Base-by-base conservation (phyloP, 2,113 vertebrate genomes). In the Prionailurus viverrinus region DNA sequence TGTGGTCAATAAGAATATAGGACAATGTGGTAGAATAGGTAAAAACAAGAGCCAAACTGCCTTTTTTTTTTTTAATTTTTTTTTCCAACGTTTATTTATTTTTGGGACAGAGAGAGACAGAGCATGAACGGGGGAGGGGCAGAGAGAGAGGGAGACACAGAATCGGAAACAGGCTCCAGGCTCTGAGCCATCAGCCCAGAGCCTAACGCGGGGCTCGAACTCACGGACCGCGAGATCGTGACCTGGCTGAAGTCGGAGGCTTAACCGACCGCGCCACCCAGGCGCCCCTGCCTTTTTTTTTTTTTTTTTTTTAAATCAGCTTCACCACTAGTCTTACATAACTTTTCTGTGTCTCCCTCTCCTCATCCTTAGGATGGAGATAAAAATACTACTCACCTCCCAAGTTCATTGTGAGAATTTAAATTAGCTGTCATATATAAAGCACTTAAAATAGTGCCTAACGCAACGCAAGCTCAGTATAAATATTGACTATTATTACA, bases 321-420 rank as follows among this genome's bases (percentile, higher is more conserved):
- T 76, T 61, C 25, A 89, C 66, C 31, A 45, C 63, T 68, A n/a
- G 41, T 71, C 29, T 82, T 73, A 85, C 14, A 31, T 86, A 86
- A 78, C 21, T 84, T 96, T 66, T 91, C 81, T 94, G 39, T 55
- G 45, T 65, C 33, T 97, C 53, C 19, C 2, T 89, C 95, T 90
- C 19, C 31, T 96, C 9, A 41, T 68, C 36, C 51, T 90, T 82
- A 93, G 80, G 71, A 61, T 93, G 27, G 21, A 89, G 45, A 84
- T 69, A 69, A 63, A 85, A 66, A 71, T 82, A 68, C 48, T 27
- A 15, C 63, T 92, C 36, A 78, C 21, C 48, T 96, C 33, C 31
- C 4, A 78, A 51, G 3, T 25, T 53, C 85, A 12, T 53, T 92
- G 66, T 86, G 63, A 92, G 51, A 71, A 89, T 74, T 88, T 92